Base-by-base conservation (phyloP, 2,113 vertebrate genomes). In the Empidonax traillii region DNA sequence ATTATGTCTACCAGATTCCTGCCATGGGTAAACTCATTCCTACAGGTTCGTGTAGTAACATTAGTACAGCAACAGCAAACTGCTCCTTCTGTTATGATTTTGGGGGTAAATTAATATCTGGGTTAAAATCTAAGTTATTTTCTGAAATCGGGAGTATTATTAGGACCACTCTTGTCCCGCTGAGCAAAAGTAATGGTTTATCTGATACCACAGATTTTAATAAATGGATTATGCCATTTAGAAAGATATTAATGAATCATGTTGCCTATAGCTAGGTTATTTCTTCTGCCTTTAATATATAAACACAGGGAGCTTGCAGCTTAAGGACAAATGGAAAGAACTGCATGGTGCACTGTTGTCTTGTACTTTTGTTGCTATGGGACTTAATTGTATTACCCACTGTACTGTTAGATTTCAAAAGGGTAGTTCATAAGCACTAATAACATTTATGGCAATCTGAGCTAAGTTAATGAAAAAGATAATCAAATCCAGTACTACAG, bases 391-490 rank as follows among this genome's bases (percentile, higher is more conserved):
- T 53, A 55, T 93, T 95, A 88, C 55, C 47, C 66, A 15, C 87
- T 78, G 76, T 63, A 83, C 88, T 94, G 87, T 49, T 84, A 74
- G 82, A 88, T 96, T 95, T 96, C 85, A 95, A 89, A 95, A 96
- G 72, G 67, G 46, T 86, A 88, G 87, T 95, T 95, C 93, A 95
- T 95, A 94, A 93, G 81, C 90, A 65, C 53, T 94, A 93, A 97
- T 94, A 96, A 88, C 75, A 88, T 95, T 93, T 92, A 85, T 84
- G 93, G 93, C 90, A 95, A 96, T 96, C 68, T 93, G 75, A 97
- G 82, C 90, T 94, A 94, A 93, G 82, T 90, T 94, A 97, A 96
- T 94, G 96, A 97, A 96, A 96, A 92, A 96, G 95, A 71, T 94
- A 94, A 94, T 96, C 72, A 88, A 80, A 97, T 94, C 85, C 90